Percentiles rank a stretch among this genome's conserved stretches.
These are phyloP conservation scores for Apogon hyalosoma DNA, from an alignment of 2,797 vertebrate genomes.

Conservation along the genomic window DNA sequence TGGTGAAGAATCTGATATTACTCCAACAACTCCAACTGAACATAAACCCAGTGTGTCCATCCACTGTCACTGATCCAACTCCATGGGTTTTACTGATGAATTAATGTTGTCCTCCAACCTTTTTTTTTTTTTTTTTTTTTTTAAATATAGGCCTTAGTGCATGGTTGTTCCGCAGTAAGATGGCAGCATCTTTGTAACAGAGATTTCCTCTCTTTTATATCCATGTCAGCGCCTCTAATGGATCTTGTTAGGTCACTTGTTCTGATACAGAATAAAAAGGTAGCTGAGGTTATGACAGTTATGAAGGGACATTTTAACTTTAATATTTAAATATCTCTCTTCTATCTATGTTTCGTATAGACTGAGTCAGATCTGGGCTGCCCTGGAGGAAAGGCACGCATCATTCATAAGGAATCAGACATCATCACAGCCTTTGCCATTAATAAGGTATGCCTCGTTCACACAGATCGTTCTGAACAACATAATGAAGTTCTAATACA, in stretches of 20 bases:
- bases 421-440: conserved; percentile 99
- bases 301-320: conserved; percentile 34
- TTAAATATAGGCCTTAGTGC: too few species aligned
- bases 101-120: too few species aligned
- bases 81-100: too few species aligned
- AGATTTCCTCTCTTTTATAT: too few species aligned
- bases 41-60: too few species aligned
- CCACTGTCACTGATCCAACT: too few species aligned
- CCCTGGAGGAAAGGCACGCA: conserved; percentile 92
- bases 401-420: conserved; percentile 98
- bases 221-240: not conserved
- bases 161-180: too few species aligned
- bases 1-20: too few species aligned
- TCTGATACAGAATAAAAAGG: conserved; percentile 44
- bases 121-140: too few species aligned
- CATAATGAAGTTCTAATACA: not conserved
- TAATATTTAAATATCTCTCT: conserved; percentile 26
- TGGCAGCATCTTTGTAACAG: too few species aligned
- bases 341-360: conserved; percentile 73
- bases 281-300: conserved; percentile 27
- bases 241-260: conserved; percentile 36
- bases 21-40: too few species aligned
- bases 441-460: conserved; percentile 89
- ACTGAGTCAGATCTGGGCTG: conserved; percentile 87
- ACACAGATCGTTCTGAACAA: conserved; percentile 21